A percentile compares a stretch with the other conserved stretches of the same genome.
phyloP scores from a whole-genome alignment of 2,888 invertebrate species.

The Ormyrus rosae region DNA sequence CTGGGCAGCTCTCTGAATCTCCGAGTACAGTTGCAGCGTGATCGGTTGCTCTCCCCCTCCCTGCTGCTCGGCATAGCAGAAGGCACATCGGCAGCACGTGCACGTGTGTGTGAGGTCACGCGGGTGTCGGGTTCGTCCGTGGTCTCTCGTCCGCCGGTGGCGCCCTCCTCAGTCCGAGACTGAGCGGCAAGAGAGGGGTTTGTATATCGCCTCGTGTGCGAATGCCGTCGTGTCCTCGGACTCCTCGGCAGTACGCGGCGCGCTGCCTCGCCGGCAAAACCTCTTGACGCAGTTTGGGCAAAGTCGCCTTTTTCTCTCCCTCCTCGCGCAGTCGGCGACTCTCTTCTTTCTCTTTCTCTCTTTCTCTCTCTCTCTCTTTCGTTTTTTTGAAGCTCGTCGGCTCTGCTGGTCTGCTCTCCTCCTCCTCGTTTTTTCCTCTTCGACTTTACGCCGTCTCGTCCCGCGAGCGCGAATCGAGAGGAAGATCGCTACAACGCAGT shows the following conservation, averaged over 20 bases:
- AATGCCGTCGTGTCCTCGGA: neutral
- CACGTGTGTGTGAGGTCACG: too few relatives aligned
- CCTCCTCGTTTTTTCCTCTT: slow-evolving; percentile 11
- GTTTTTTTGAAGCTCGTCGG: neutral
- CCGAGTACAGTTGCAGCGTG: too few relatives aligned
- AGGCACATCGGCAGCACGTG: too few relatives aligned
- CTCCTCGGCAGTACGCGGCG: slow-evolving; percentile 49
- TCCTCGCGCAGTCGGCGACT: neutral
- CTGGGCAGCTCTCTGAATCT: too few relatives aligned
- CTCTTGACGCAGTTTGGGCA: neutral
- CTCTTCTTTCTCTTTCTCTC: neutral
- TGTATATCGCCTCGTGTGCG: neutral
- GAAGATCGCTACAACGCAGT: neutral
- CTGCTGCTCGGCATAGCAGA: too few relatives aligned
- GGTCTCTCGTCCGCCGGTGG: neutral
- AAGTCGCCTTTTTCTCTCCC: neutral
- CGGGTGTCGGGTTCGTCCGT: too few relatives aligned
- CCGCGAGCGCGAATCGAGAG: slow-evolving; percentile 4
- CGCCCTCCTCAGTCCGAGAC: neutral
- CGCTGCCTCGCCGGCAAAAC: slow-evolving; percentile 45
- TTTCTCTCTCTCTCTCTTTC: slow-evolving; percentile 25
- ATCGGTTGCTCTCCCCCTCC: too few relatives aligned
- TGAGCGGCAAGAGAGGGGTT: neutral
- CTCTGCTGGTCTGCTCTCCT: neutral
- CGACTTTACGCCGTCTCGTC: neutral